A percentile compares a stretch with the other conserved stretches of the same genome.
These are phyloP conservation scores for Laothoe populi DNA, from an alignment of 2,888 invertebrate species.

Conservation along the genomic window DNA sequence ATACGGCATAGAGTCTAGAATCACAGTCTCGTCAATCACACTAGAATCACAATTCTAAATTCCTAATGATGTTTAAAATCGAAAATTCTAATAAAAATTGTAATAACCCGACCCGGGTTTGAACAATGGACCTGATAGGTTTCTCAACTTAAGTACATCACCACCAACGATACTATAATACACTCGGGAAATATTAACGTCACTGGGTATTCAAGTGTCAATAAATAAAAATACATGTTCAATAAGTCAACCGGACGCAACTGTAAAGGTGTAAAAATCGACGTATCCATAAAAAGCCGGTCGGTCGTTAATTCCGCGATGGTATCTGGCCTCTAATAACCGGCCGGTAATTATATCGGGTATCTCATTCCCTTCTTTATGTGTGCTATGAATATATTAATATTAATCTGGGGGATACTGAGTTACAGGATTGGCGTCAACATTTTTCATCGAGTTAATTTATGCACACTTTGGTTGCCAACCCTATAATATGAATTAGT, in stretches of 20 bases:
- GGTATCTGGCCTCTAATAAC: conserved; percentile 62
- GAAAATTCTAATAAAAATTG: no score
- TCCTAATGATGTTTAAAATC: no score
- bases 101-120: no score
- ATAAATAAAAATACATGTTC: conserved; percentile 1
- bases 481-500: conserved; percentile 12
- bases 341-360: conserved; percentile 58
- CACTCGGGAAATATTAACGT: background rate
- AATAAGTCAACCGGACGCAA: conserved; percentile 22
- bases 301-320: conserved; percentile 59
- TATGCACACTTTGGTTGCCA: background rate
- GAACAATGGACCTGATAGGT: no score
- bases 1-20: no score
- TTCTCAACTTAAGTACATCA: no score
- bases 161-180: background rate
- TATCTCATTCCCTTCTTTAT: conserved; percentile 58
- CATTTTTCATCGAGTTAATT: conserved; percentile 13
- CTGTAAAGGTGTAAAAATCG: conserved; percentile 30
- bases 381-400: conserved; percentile 63
- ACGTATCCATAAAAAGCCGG: conserved; percentile 15
- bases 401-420: conserved; percentile 44
- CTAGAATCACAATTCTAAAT: no score
- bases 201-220: background rate
- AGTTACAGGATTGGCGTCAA: background rate
- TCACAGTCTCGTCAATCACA: no score